phyloP scores from a whole-genome alignment of 2,113 vertebrate genomes.

The Plestiodon gilberti region DNA sequence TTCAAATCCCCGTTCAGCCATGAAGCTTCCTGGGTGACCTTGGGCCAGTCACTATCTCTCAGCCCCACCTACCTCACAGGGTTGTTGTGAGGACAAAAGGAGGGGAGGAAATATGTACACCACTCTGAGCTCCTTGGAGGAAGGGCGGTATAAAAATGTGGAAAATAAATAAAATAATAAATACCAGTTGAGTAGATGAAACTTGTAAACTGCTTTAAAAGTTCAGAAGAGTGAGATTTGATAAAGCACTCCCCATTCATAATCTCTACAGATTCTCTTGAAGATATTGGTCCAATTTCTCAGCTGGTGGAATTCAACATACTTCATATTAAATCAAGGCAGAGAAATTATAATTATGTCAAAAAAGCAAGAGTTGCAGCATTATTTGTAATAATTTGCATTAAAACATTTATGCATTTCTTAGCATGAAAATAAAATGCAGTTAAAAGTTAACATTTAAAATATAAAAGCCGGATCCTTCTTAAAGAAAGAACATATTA shows the following conservation, averaged over 20 bases:
- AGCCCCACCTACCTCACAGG: too few relatives aligned
- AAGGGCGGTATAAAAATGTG: too few relatives aligned
- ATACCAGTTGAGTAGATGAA: neutral
- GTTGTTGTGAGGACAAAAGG: too few relatives aligned
- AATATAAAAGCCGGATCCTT: constrained; percentile 39
- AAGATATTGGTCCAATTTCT: neutral
- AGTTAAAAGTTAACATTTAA: neutral
- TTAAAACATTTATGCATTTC: neutral
- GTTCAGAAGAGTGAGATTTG: neutral
- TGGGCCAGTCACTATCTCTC: too few relatives aligned
- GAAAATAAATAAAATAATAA: too few relatives aligned
- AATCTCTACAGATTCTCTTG: neutral
- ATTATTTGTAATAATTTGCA: neutral
- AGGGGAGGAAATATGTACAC: too few relatives aligned
- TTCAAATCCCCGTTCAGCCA: too few relatives aligned
- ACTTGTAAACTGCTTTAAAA: neutral
- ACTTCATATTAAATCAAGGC: neutral
- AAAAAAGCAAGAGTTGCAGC: neutral
- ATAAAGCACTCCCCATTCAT: neutral
- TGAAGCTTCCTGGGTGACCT: too few relatives aligned
- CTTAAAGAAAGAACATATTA: constrained; percentile 40
- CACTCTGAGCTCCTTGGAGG: too few relatives aligned
- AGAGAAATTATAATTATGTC: neutral
- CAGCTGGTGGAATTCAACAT: neutral
- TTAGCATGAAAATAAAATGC: neutral